These are phyloP conservation scores for Eupsittula cactorum DNA, from an alignment of 2,113 vertebrate genomes.

Conservation along the genomic window DNA sequence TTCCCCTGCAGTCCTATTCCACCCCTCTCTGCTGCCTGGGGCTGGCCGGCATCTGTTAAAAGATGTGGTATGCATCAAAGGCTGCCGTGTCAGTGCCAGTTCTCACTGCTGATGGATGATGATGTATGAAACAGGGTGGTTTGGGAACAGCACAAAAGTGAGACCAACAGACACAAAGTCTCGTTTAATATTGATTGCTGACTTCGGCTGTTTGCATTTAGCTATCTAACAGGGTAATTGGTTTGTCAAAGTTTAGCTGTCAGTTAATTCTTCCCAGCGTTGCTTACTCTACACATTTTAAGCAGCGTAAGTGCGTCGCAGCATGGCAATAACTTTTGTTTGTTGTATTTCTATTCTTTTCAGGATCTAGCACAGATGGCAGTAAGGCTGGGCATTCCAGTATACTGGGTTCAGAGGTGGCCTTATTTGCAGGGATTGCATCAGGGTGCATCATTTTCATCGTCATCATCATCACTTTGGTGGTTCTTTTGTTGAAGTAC, in stretches of 20 bases:
- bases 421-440: constrained; percentile 95
- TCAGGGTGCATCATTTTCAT: constrained; percentile 98
- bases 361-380: constrained; percentile 81
- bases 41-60: constrained; percentile 41
- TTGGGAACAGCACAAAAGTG: constrained; percentile 57
- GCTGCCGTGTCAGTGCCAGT: constrained; percentile 49
- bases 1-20: background rate
- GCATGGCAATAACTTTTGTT: constrained; percentile 33
- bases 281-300: constrained; percentile 45
- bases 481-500: constrained; percentile 95
- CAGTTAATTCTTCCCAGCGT: constrained; percentile 38
- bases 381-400: constrained; percentile 85
- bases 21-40: background rate
- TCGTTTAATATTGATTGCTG: constrained; percentile 65
- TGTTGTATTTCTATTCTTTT: constrained; percentile 27
- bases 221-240: constrained; percentile 58
- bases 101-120: constrained; percentile 34
- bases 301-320: background rate
- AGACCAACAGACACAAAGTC: constrained; percentile 59
- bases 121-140: constrained; percentile 49
- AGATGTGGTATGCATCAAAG: constrained; percentile 31
- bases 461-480: constrained; percentile 97
- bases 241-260: constrained; percentile 64
- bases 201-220: constrained; percentile 63
- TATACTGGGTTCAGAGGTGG: constrained; percentile 92